Evolutionary conservation across 1,140 invertebrate genomes (phyloP), one percentile per base, ranked within the genome.

Genomic region (Eurosta solidaginis): DNA sequence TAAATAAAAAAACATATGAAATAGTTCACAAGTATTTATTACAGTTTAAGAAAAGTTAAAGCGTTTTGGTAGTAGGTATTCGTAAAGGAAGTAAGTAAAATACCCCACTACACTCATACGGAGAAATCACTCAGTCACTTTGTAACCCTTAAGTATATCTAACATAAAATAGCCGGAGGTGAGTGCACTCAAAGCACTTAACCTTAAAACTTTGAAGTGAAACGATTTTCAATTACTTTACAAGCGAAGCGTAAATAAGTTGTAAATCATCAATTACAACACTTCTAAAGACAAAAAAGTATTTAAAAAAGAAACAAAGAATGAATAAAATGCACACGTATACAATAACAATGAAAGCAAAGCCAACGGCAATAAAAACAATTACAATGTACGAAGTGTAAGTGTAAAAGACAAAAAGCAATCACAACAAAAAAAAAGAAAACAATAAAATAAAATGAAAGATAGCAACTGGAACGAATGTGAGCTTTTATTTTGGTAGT

Each of bases 251-350:
- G 76, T 59, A 77, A 77, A 77, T 77, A 77, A 77, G 76, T 77
- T 77, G 76, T 63, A 77, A 77, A 77, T 77, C 76, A 77, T 77
- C 76, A 77, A 77, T 77, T 77, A 77, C 54, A 44, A 14, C 73
- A 45, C 27, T 68, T 68, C 14, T 68, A 29, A 68, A 68, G 40
- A 68, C 17, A 33, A 59, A 59, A 59, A 59, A 54, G 17, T 10
- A 22, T 10, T 3, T 3, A 20, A 59, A 59, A 59, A 68, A 29
- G 1, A 14, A 7, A 25, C 5, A 73, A 40, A 20, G 22, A 45
- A 25, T 17, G 17, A 74, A 74, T 45, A 47, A 22, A 74, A 27
- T 10, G 22, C n/a, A n/a, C n/a, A n/a, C n/a, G n/a, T n/a, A 44
- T 27, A 74, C 22, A 45, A 27, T 40, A 27, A 45, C 73, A 74